Evolutionary conservation across 2,888 invertebrate species (phyloP), one percentile per base, ranked within the genome.

Genomic region (Fissipunctia ypsillon): DNA sequence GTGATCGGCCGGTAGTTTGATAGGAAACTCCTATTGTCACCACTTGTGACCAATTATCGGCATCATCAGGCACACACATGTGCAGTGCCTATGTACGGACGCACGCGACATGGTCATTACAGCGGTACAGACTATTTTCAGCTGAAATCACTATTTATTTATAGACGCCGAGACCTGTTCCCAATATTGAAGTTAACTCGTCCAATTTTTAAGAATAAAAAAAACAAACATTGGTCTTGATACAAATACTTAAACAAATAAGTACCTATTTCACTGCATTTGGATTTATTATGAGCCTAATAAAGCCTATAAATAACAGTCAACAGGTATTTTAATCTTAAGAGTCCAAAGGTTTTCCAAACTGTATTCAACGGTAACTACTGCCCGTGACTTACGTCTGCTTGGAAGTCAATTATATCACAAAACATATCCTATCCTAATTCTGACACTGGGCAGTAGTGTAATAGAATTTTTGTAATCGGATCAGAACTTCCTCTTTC

Each of bases 21-120:
- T 86, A 88, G 88, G 91, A 89, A 88, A 86, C 85, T 82, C 80
- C 81, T 78, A 90, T 89, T 90, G 87, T 83, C 70, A 77, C 85
- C 87, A 89, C 86, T 90, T 90, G 83, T 69, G 60, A 68, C 72
- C 82, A 90, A 90, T 90, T 90, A 88, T 83, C 63, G 72, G 61
- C 64, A 68, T 72, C 61, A 73, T 70, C 77, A 72, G 10, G 38
- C 48, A 54, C 65, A 59, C 69, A 72, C 56, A 59, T 31, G 77
- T 28, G 43, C 60, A 41, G 57, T 52, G 25, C 63, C 28, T 38
- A 57, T 14, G 41, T n/a, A 25, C 25, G 25, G 22, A 45, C 41
- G 52, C 68, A 64, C 57, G 72, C 54, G 50, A 61, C 54, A 31
- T 56, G 9, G 43, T 61, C 19, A 64, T 73, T 76, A 75, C 45